Evolutionary conservation across 2,888 invertebrate species (phyloP).

Genomic region (Lepidonotus clava): DNA sequence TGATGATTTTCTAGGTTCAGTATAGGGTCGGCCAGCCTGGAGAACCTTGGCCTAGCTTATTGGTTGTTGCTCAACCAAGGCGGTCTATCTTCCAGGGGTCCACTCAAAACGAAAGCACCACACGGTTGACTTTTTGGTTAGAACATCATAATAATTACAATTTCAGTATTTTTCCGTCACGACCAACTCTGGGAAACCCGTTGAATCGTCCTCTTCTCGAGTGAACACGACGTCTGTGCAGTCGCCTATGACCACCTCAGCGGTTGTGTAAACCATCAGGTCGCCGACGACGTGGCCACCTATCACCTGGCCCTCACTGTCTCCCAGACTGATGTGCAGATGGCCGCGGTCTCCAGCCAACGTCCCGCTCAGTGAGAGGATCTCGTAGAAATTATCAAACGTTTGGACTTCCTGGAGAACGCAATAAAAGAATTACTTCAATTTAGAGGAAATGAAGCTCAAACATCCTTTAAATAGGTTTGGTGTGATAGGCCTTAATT

Average conservation of each 20-base stretch:
- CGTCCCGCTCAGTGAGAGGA: slow-evolving; percentile 80
- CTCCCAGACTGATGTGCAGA: slow-evolving; percentile 79
- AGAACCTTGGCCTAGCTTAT: too few species aligned
- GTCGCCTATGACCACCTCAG: slow-evolving; percentile 79
- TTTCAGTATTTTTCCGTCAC: slow-evolving; percentile 24
- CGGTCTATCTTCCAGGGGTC: too few species aligned
- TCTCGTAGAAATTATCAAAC: slow-evolving; percentile 77
- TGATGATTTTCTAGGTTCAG: too few species aligned
- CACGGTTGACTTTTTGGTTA: too few species aligned
- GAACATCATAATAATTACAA: too few species aligned
- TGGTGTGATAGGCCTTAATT: too few species aligned
- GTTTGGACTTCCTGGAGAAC: slow-evolving; percentile 64
- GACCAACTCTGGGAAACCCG: slow-evolving; percentile 60
- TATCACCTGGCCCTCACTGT: slow-evolving; percentile 77
- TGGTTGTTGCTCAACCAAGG: too few species aligned
- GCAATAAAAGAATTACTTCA: background rate
- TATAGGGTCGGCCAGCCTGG: too few species aligned
- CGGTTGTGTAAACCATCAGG: slow-evolving; percentile 80
- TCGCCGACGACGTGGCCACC: slow-evolving; percentile 80
- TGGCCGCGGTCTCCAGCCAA: slow-evolving; percentile 78
- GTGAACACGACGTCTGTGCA: slow-evolving; percentile 68
- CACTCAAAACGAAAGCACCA: too few species aligned
- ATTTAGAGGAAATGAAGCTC: too few species aligned
- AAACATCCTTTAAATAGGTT: too few species aligned
- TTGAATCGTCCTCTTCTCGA: slow-evolving; percentile 63